A percentile compares a stretch with the other conserved stretches of the same genome.
Evolutionary conservation across 2,888 invertebrate genomes (phyloP).

Genomic region (Ceraclea dissimilis): DNA sequence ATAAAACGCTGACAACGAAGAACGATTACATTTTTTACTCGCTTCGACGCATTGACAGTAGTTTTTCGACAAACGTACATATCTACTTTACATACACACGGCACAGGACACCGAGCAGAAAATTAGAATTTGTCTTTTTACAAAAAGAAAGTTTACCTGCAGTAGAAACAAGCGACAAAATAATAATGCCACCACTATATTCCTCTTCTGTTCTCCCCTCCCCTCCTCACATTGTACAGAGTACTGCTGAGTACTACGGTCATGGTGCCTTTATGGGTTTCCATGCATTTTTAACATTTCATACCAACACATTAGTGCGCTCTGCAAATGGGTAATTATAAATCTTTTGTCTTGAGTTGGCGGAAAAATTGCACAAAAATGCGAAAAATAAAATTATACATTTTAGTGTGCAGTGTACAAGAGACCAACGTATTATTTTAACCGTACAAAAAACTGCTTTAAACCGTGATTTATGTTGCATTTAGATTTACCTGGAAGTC

Average conservation of each 20-base stretch:
- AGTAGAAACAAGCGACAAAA: neutral
- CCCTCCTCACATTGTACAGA: too few relatives aligned
- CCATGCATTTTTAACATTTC: slow-evolving; percentile 1
- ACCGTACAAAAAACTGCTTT: too few relatives aligned
- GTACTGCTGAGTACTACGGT: too few relatives aligned
- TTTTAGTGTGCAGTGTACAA: neutral
- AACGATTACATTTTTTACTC: too few relatives aligned
- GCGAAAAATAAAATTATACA: too few relatives aligned
- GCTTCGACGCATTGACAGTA: too few relatives aligned
- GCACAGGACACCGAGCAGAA: slow-evolving; percentile 24
- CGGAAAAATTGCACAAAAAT: neutral
- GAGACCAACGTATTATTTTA: neutral
- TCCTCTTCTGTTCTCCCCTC: too few relatives aligned
- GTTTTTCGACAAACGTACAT: too few relatives aligned
- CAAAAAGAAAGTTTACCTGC: slow-evolving; percentile 7
- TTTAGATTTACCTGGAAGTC: too few relatives aligned
- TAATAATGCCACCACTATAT: neutral
- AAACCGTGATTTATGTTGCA: too few relatives aligned
- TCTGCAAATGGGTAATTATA: neutral
- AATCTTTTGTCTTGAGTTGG: neutral
- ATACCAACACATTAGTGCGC: neutral
- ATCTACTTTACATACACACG: too few relatives aligned
- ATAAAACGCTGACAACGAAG: too few relatives aligned
- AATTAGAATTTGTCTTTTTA: slow-evolving; percentile 19
- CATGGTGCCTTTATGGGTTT: neutral